Evolutionary conservation across 1,140 invertebrate genomes (phyloP).

Genomic region (Eubasilissa regina): DNA sequence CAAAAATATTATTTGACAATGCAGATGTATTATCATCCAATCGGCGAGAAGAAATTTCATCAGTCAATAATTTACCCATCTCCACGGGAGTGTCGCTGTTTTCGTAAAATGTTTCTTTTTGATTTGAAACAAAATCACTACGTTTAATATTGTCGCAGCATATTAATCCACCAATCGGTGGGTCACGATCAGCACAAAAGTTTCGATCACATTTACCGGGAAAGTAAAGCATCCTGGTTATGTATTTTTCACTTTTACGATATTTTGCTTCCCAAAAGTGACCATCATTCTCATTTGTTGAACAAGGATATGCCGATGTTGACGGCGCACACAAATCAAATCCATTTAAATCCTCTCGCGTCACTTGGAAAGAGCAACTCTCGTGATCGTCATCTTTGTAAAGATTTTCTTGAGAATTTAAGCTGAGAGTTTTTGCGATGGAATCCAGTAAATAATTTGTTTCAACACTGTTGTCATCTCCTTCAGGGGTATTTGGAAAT

Average conservation of each 20-base stretch:
- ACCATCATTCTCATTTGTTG: neutral
- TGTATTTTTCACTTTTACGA: conserved; percentile 17
- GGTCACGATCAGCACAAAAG: neutral
- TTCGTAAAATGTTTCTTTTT: too few relatives aligned
- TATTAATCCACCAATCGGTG: neutral
- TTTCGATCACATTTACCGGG: neutral
- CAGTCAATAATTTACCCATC: too few relatives aligned
- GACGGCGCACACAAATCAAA: neutral
- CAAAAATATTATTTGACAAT: too few relatives aligned
- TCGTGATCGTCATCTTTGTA: neutral
- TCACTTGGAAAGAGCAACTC: neutral
- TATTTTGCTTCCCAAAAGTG: conserved; percentile 27
- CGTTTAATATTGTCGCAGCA: neutral
- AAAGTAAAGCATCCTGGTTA: conserved; percentile 24
- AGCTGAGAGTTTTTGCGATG: conserved; percentile 24
- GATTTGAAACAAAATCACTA: too few relatives aligned
- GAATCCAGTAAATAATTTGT: conserved; percentile 36
- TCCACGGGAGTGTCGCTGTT: too few relatives aligned
- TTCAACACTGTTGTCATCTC: conserved; percentile 9
- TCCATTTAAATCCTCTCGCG: neutral
- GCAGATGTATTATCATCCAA: too few relatives aligned
- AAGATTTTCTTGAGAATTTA: conserved; percentile 15
- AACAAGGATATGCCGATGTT: neutral
- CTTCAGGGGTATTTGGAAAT: conserved; percentile 22
- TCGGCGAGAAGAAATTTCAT: too few relatives aligned